These are phyloP conservation scores for Menura novaehollandiae DNA, from an alignment of 2,113 vertebrate species.

Conservation along the genomic window DNA sequence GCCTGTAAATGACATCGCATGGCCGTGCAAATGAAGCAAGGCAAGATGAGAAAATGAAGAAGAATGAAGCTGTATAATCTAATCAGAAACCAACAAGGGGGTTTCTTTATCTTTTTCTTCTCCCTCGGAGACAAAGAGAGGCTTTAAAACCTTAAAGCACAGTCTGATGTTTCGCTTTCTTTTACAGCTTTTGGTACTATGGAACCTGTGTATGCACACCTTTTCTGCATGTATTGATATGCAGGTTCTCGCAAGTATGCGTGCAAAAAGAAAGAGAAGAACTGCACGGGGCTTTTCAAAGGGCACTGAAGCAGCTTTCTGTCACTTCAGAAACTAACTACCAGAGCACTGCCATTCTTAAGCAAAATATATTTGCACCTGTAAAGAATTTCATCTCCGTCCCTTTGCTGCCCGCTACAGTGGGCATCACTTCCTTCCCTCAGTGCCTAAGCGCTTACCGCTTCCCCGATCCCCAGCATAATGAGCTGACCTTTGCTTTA, in stretches of 20 bases:
- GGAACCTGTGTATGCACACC: not conserved
- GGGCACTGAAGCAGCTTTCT: not conserved
- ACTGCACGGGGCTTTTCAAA: not conserved
- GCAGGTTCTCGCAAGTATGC: not conserved
- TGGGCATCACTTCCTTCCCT: not conserved
- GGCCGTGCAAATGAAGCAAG: conserved; percentile 76
- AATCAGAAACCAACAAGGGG: conserved; percentile 32
- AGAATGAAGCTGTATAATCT: conserved; percentile 67
- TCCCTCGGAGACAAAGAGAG: conserved; percentile 32
- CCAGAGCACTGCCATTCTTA: not conserved
- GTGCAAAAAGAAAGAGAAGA: not conserved
- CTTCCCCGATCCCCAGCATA: not conserved
- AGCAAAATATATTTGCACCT: not conserved
- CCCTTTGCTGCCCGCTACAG: not conserved
- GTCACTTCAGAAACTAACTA: conserved; percentile 46
- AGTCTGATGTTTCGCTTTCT: not conserved
- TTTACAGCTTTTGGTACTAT: not conserved
- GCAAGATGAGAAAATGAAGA: conserved; percentile 76
- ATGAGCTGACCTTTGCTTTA: conserved; percentile 51
- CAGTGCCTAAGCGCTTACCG: not conserved
- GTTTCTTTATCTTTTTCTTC: not conserved
- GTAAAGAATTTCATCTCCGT: not conserved
- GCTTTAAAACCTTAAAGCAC: not conserved
- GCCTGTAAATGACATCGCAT: conserved; percentile 72
- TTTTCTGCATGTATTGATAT: not conserved